Base-by-base conservation (phyloP, 1,140 invertebrate genomes). In the Hirudo medicinalis region DNA sequence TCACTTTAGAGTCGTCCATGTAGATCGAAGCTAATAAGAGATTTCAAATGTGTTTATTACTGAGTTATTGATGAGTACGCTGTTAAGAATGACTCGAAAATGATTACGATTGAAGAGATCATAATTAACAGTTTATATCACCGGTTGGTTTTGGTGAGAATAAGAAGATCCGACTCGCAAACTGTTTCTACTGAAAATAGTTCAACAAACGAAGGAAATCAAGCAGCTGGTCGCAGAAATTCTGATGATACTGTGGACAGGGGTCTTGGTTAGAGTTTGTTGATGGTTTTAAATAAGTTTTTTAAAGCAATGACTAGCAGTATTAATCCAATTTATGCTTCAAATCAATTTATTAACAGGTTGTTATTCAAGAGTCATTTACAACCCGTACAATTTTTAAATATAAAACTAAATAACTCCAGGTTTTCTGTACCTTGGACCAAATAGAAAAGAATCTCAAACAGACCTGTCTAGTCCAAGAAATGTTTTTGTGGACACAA, bases 51-150 rank as follows among this genome's bases (percentile, higher is more conserved):
- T 17, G 9, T 49, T 49, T 49, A 49, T 49, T 11, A 49, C 9
- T 49, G 43, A 49, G 11, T 49, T 15, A 49, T 49, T 49, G 11
- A 49, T 49, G 43, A 9, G 15, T 49, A 13, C 43, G 15, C 3
- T 0, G 43, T 49, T 17, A 1, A 49, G 43, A 49, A 49, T 49
- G 43, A 49, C 43, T 49, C 43, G 43, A 49, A 49, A 22, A 70
- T 70, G 69, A 70, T 70, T n/a, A 70, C 69, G 20, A 49, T 70
- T 11, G 69, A 70, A 53, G 69, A 70, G 53, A 25, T 70, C 22
- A 70, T 70, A 27, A 49, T 70, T 54, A 36, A 54, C 36, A 70
- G 69, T 54, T 53, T 70, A 22, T 70, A 70, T 54, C 69, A 70
- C 49, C 40, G 69, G 2, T 53, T 70, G 19, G 69, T 70, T 53